Base-by-base conservation (phyloP, 2,113 vertebrate species). In the Ciconia stormi region DNA sequence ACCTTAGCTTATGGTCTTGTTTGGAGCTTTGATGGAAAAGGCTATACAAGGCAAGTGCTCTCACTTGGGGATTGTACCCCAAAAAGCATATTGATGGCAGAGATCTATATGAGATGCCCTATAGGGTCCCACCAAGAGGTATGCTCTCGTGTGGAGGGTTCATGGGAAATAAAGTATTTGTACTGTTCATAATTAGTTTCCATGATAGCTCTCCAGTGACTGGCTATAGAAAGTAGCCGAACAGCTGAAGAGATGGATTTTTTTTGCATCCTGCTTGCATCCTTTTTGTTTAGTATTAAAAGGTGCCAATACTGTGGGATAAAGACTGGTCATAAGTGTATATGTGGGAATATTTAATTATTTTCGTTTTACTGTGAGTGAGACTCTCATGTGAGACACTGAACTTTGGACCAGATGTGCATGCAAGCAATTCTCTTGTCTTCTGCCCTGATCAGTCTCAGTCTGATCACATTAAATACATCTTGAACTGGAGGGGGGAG, bases 381-480 rank as follows among this genome's bases (percentile, higher is more conserved):
- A 89, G 15, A 56, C 10, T 50, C 3, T 56, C 26, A 59, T 30
- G 13, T n/a, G 11, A 72, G n/a, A 52, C 32, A 89, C 40, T 90
- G 80, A 93, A 93, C 82, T 83, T 92, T 76, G 44, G 40, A 87
- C 23, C 53, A 89, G 67, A 87, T 62, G 65, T 62, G n/a, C 32
- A 91, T 83, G 61, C 47, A 91, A 82, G 7, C 7, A 53, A 62
- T 83, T 94, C 44, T 92, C 61, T 38, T 65, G 32, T 36, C 10
- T 91, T 94, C 50, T 93, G 49, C 50, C 62, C 56, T 95, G 67
- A 95, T 96, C 94, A 90, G 55, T 91, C 59, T 96, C 91, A 85
- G 72, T 71, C 52, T 7, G 4, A 72, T 95, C 62, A 88, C 2
- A 1, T 65, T 71, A 91, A 89, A 96, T 47, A 97, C 85, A 70